Evolutionary conservation across 2,888 invertebrate species (phyloP).

Genomic region (Archips xylosteana): DNA sequence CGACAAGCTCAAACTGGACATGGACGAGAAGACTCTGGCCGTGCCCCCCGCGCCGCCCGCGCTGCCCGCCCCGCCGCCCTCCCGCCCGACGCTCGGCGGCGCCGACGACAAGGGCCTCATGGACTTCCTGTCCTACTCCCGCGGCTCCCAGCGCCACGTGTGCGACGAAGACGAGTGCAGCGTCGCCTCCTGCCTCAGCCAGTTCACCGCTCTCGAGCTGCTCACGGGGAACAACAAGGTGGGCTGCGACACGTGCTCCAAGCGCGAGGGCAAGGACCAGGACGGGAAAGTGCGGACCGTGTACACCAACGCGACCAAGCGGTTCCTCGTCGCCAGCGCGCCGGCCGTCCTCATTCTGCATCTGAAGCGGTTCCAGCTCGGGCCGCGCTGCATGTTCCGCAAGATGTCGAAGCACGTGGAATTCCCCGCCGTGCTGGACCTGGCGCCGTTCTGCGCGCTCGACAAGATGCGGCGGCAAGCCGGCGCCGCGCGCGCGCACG

Average conservation of each 20-base stretch:
- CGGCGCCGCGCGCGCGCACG: slow-evolving; percentile 82
- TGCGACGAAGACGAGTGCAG: slow-evolving; percentile 93
- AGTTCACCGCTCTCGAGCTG: slow-evolving; percentile 96
- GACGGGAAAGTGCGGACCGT: slow-evolving; percentile 88
- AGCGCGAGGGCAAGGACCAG: slow-evolving; percentile 86
- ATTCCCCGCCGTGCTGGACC: slow-evolving; percentile 94
- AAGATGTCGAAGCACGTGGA: slow-evolving; percentile 95
- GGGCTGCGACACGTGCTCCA: slow-evolving; percentile 95
- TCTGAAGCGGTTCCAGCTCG: slow-evolving; percentile 97
- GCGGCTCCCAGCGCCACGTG: slow-evolving; percentile 88
- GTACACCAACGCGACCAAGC: slow-evolving; percentile 93
- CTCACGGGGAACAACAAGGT: slow-evolving; percentile 97
- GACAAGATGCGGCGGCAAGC: slow-evolving; percentile 82
- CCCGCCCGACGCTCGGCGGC: slow-evolving; percentile 66
- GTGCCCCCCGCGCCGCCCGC: slow-evolving; percentile 46
- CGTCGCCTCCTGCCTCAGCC: slow-evolving; percentile 95
- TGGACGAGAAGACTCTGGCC: slow-evolving; percentile 51
- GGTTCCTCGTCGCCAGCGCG: slow-evolving; percentile 94
- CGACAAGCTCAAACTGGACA: slow-evolving; percentile 71
- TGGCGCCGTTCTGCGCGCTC: slow-evolving; percentile 95
- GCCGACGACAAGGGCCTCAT: slow-evolving; percentile 62
- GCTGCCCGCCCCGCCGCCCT: slow-evolving; percentile 52
- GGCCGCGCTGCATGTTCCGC: slow-evolving; percentile 88
- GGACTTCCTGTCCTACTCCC: slow-evolving; percentile 67
- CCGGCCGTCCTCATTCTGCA: slow-evolving; percentile 98